Evolutionary conservation across 2,797 vertebrate species (phyloP).

Genomic region (Cyprinella venusta): DNA sequence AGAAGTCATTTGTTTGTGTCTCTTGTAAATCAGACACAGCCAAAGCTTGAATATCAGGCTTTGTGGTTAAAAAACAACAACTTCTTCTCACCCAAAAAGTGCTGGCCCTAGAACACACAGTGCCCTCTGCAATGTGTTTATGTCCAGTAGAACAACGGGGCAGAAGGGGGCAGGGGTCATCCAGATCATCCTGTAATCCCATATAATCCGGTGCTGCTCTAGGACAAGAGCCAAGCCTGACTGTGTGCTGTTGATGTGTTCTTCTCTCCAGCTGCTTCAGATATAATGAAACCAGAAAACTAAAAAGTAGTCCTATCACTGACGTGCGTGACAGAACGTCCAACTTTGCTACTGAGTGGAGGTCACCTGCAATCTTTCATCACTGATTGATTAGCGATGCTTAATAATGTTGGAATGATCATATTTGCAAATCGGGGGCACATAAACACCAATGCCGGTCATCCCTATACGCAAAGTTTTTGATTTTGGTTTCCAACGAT

Average conservation of each 20-base stretch:
- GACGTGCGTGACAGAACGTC: background rate
- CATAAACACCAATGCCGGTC: background rate
- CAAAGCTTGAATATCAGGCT: slow-evolving; percentile 57
- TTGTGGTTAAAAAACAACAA: slow-evolving; percentile 63
- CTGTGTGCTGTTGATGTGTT: slow-evolving; percentile 56
- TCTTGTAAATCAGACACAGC: slow-evolving; percentile 54
- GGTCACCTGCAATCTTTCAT: background rate
- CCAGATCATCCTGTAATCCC: slow-evolving; percentile 81
- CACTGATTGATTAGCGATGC: background rate
- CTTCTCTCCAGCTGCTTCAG: slow-evolving; percentile 39
- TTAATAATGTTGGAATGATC: background rate
- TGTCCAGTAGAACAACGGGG: slow-evolving; percentile 61
- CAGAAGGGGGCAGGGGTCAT: slow-evolving; percentile 59
- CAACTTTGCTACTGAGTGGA: background rate
- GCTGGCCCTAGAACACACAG: slow-evolving; percentile 65
- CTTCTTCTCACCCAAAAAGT: slow-evolving; percentile 56
- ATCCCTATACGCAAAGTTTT: no score
- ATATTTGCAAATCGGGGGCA: background rate
- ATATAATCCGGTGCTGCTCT: slow-evolving; percentile 78
- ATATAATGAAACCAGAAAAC: slow-evolving; percentile 23
- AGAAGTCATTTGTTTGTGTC: slow-evolving; percentile 60
- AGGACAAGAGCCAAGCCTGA: slow-evolving; percentile 66
- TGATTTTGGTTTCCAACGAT: no score
- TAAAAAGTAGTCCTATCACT: slow-evolving; percentile 28
- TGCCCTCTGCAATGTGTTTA: slow-evolving; percentile 58